These are phyloP conservation scores for Cryptocheilus praepositus DNA, from an alignment of 2,888 invertebrate species.

Conservation along the genomic window DNA sequence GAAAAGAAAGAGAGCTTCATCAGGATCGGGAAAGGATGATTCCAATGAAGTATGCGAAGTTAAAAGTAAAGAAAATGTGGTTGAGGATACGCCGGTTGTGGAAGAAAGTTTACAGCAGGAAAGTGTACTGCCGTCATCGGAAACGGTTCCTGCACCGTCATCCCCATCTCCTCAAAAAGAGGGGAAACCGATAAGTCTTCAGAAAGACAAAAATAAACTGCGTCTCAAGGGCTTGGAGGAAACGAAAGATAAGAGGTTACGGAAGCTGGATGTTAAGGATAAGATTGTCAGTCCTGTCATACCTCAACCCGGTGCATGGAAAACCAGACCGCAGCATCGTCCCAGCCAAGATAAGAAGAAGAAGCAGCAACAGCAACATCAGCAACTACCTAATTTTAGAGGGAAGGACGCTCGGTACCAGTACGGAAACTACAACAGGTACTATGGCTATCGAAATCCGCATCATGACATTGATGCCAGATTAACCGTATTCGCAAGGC, in stretches of 20 bases:
- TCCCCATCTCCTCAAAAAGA: constrained; percentile 47
- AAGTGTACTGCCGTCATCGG: constrained; percentile 21
- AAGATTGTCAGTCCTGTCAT: constrained; percentile 95
- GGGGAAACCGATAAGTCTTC: constrained; percentile 53
- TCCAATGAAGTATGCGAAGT: constrained; percentile 76
- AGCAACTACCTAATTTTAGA: constrained; percentile 79
- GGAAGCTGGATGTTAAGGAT: constrained; percentile 86
- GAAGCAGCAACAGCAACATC: constrained; percentile 60
- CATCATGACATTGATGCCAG: constrained; percentile 89
- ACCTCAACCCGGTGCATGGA: constrained; percentile 92
- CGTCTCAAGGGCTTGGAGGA: constrained; percentile 69
- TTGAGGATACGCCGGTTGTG: constrained; percentile 30
- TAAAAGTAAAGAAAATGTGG: constrained; percentile 62
- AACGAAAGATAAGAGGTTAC: constrained; percentile 70
- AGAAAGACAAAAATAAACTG: constrained; percentile 65
- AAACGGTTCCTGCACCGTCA: constrained; percentile 15
- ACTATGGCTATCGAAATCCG: constrained; percentile 95
- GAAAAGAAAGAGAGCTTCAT: constrained; percentile 79
- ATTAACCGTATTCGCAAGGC: constrained; percentile 86
- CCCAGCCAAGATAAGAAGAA: constrained; percentile 74
- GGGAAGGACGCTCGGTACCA: constrained; percentile 88
- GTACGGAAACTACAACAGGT: constrained; percentile 97
- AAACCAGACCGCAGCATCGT: constrained; percentile 77
- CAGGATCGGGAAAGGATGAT: constrained; percentile 75
- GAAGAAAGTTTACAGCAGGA: constrained; percentile 20